Conservation (phyloP, 2,797 vertebrate species). For the Mergus octosetaceus region DNA sequence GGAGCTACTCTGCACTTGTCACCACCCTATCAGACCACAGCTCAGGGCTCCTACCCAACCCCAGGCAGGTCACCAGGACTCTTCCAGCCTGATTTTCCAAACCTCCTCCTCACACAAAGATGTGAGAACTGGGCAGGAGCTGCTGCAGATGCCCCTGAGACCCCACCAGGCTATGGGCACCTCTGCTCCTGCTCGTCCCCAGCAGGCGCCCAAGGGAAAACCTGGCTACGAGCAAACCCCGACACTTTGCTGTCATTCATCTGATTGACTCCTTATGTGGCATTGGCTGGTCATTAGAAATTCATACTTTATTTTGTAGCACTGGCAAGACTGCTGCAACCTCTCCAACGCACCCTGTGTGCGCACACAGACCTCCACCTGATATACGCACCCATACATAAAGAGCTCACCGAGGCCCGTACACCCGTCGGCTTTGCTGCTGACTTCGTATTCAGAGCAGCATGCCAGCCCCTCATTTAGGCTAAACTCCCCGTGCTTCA, state of each 20-base stretch:
- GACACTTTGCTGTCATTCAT: background rate
- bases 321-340: background rate
- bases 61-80: background rate
- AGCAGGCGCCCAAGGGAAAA: fast-evolving
- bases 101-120: background rate
- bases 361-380: background rate
- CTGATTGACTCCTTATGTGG: too few species aligned
- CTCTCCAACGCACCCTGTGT: background rate
- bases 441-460: fast-evolving
- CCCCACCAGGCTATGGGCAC: background rate
- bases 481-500: fast-evolving
- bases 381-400: fast-evolving
- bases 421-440: background rate
- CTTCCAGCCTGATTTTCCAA: background rate
- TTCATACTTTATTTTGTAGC: background rate
- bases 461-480: background rate
- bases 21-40: background rate
- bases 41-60: too few species aligned
- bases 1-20: background rate
- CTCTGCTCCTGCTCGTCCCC: background rate
- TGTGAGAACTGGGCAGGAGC: background rate
- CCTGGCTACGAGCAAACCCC: fast-evolving
- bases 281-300: background rate
- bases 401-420: fast-evolving
- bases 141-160: background rate